Conservation (phyloP, 2,888 invertebrate genomes). For the Drosophila aldrichi region DNA sequence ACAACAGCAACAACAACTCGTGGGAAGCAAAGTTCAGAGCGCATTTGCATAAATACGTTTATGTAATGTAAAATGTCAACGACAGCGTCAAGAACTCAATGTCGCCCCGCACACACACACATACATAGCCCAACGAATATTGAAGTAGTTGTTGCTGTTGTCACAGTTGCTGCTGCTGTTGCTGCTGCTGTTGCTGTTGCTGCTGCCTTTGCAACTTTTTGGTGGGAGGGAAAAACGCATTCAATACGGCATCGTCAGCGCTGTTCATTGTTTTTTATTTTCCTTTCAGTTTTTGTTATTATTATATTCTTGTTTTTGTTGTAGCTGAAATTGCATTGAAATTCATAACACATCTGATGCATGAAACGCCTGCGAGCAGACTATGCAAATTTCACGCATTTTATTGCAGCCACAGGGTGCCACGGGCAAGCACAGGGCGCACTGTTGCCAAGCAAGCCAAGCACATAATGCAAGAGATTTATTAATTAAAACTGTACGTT, state of each 20-base stretch:
- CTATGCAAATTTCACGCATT: constrained; percentile 72
- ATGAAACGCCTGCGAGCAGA: constrained; percentile 71
- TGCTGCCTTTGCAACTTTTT: constrained; percentile 45
- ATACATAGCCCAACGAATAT: background rate
- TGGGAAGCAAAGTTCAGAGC: constrained; percentile 66
- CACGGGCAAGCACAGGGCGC: constrained; percentile 13
- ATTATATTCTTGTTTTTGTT: constrained; percentile 19
- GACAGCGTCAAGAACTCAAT: constrained; percentile 68
- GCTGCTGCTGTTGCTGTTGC: constrained; percentile 29
- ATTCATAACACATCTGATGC: constrained; percentile 80
- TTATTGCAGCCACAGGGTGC: constrained; percentile 49
- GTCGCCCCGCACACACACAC: constrained; percentile 9
- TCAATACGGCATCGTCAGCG: constrained; percentile 47
- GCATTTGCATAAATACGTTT: constrained; percentile 80
- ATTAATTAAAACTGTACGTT: constrained; percentile 63
- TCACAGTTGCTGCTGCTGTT: constrained; percentile 37
- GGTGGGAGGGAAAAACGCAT: constrained; percentile 53
- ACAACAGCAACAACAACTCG: constrained; percentile 29
- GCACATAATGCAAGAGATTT: constrained; percentile 53
- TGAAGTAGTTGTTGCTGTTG: constrained; percentile 29
- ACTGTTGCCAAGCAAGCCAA: background rate
- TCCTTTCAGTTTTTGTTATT: constrained; percentile 4
- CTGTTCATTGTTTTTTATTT: constrained; percentile 25
- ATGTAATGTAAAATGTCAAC: constrained; percentile 78
- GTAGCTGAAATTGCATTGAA: constrained; percentile 63